Evolutionary conservation across 2,888 invertebrate genomes (phyloP), one percentile per base, ranked within the genome.

Genomic region (Cephalotes varians): DNA sequence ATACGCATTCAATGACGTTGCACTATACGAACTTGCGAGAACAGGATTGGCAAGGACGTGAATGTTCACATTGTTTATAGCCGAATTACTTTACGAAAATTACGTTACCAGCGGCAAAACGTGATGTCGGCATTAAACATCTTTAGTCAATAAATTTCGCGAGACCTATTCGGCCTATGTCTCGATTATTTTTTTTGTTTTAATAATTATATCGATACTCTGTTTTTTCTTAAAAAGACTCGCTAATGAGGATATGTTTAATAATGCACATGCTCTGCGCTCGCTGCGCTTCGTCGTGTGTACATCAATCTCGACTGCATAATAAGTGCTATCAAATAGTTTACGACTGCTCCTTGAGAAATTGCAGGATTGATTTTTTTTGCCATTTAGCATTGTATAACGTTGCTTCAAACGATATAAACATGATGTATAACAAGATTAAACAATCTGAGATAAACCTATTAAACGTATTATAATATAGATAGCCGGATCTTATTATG

Each of bases 1-100:
- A 25, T 37, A 37, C 1, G 67, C 34, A 54, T 77, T 77, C 54
- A 77, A 69, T 56, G 69, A 69, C 21, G 40, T 65, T 1, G 34
- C 2, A 15, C 25, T 31, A 10, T 3, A 44, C 18, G 10, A 54
- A 56, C 69, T 44, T 77, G 4, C 40, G 21, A 6, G 34, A 44
- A 18, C 71, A 44, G 56, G 25, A 56, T 44, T 31, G 31, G 18
- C 56, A 69, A 69, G 56, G 25, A 77, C 40, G 15, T 40, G 1
- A 2, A 40, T 64, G 9, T 18, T 40, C 18, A 12, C 34, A 5
- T 12, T 60, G 25, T 18, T 54, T 28, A n/a, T 31, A n/a, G 2
- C 12, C 7, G 10, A 77, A 31, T 21, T 54, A 54, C 21, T 15
- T 77, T 37, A n/a, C n/a, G n/a, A n/a, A n/a, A n/a, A n/a, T n/a